These are phyloP conservation scores for Cyprinodon variegatus DNA, from an alignment of 2,113 vertebrate species.

Conservation along the genomic window DNA sequence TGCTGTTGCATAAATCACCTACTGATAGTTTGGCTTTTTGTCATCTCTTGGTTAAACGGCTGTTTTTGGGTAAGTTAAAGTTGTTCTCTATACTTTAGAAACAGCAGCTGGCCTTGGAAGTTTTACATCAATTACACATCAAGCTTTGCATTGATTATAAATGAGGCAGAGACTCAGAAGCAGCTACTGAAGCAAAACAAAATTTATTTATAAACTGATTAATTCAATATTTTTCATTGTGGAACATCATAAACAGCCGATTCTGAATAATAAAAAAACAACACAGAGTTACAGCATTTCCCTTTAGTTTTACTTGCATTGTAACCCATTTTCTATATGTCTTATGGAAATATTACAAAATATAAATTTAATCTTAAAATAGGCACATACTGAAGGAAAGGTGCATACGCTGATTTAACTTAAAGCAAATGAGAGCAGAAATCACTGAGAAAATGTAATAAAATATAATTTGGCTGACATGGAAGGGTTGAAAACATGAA, in stretches of 20 bases:
- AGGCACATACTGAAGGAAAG: slow-evolving; percentile 71
- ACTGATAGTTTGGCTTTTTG: slow-evolving; percentile 16
- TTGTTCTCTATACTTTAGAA: background rate
- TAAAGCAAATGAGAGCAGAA: slow-evolving; percentile 31
- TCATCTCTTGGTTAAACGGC: slow-evolving; percentile 34
- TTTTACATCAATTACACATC: background rate
- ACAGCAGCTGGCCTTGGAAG: slow-evolving; percentile 1
- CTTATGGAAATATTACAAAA: slow-evolving; percentile 62
- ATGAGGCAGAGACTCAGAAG: background rate
- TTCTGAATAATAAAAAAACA: slow-evolving; percentile 45
- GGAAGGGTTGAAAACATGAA: background rate
- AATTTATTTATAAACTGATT: slow-evolving; percentile 71
- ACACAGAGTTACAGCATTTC: slow-evolving; percentile 39
- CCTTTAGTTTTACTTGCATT: slow-evolving; percentile 43
- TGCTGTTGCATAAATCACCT: slow-evolving; percentile 12
- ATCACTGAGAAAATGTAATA: slow-evolving; percentile 29
- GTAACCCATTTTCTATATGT: slow-evolving; percentile 12
- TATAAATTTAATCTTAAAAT: slow-evolving; percentile 72
- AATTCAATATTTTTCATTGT: slow-evolving; percentile 32
- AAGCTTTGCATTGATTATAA: background rate
- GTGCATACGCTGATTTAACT: slow-evolving; percentile 28
- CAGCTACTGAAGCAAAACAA: slow-evolving; percentile 44
- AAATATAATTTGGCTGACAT: slow-evolving; percentile 46
- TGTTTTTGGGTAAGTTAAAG: slow-evolving; percentile 50
- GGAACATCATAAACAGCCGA: slow-evolving; percentile 32